These are phyloP conservation scores for Ambastaia sidthimunki DNA, from an alignment of 2,797 vertebrate genomes.

Conservation along the genomic window DNA sequence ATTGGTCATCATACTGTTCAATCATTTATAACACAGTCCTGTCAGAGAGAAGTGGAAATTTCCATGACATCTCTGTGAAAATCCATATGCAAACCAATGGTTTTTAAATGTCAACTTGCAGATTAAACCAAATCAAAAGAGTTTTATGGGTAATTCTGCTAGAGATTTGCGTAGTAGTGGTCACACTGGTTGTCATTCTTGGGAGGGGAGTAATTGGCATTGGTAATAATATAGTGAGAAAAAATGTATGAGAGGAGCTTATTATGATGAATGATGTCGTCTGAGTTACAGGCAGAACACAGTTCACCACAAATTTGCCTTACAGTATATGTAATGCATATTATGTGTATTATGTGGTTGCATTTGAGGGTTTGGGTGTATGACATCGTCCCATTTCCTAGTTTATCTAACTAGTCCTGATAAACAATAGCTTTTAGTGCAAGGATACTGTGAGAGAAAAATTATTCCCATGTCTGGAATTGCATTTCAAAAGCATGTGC, in stretches of 20 bases:
- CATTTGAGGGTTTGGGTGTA: conserved; percentile 23
- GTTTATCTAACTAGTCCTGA: background rate
- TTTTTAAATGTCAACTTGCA: conserved; percentile 44
- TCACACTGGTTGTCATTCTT: conserved; percentile 49
- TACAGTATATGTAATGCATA: conserved; percentile 27
- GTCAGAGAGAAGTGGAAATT: conserved; percentile 37
- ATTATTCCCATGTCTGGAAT: background rate
- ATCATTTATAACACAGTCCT: conserved; percentile 16
- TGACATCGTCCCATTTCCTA: background rate
- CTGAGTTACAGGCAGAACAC: conserved; percentile 30
- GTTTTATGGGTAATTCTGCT: conserved; percentile 10
- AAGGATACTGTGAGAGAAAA: background rate
- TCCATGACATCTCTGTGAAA: conserved; percentile 47
- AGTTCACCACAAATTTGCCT: conserved; percentile 35
- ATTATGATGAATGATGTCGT: conserved; percentile 39
- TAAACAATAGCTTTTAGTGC: background rate
- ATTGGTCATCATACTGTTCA: conserved; percentile 1
- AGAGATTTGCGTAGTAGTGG: conserved; percentile 44
- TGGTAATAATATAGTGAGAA: conserved; percentile 41
- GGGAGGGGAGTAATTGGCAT: conserved; percentile 49
- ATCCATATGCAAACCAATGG: conserved; percentile 36
- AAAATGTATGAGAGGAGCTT: conserved; percentile 15
- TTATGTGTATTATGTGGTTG: conserved; percentile 28
- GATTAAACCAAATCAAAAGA: conserved; percentile 41
- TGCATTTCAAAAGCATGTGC: background rate